Conservation (phyloP, 2,888 invertebrate genomes). For the Balanococcus diminutus region DNA sequence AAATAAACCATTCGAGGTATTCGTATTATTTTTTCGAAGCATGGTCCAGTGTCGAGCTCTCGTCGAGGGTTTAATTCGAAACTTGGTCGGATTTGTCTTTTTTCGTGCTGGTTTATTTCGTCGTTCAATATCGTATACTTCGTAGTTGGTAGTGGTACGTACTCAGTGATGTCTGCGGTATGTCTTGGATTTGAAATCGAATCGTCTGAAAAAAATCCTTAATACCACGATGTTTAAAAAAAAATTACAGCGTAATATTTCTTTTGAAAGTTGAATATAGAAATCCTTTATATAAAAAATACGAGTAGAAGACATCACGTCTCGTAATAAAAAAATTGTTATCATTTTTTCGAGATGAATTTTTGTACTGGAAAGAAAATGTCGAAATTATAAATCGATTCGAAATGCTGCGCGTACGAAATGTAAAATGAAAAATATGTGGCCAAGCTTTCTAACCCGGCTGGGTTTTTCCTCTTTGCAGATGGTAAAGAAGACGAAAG, state of each 20-base stretch:
- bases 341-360: background rate
- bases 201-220: background rate
- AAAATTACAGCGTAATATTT: background rate
- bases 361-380: background rate
- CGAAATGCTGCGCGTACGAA: background rate
- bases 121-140: background rate
- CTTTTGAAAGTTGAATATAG: background rate
- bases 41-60: background rate
- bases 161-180: background rate
- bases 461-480: background rate
- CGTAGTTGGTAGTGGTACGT: background rate
- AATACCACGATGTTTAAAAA: background rate
- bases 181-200: background rate
- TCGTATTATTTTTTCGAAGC: background rate
- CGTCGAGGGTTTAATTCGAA: background rate
- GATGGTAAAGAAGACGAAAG: conserved; percentile 49
- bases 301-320: background rate
- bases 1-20: background rate
- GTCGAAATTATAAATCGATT: background rate
- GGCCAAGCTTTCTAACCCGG: background rate
- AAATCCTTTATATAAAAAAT: background rate
- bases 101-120: conserved; percentile 3
- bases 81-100: background rate
- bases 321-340: background rate
- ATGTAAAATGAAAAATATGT: too few species aligned